Evolutionary conservation across 2,888 invertebrate genomes (phyloP), one percentile per base, ranked within the genome.

Genomic region (Clistopyga incitator): DNA sequence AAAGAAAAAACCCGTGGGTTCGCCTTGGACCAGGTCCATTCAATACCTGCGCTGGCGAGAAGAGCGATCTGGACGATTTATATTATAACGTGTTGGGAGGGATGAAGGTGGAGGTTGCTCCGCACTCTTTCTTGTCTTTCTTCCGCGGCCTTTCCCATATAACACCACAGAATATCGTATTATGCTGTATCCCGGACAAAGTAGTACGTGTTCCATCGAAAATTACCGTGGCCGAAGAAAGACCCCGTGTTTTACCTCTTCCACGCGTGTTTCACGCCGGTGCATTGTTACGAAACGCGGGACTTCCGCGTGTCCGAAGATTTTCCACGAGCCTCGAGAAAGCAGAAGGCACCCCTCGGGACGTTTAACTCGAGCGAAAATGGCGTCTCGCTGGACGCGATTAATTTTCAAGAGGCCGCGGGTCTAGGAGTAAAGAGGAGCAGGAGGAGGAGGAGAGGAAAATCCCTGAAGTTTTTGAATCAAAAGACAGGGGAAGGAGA

Each of bases 381-480:
- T 89, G 89, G 71, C 71, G 64, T 70, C 15, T 59, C 86, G 82
- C 86, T 88, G 88, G 90, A 88, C 88, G 89, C 91, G 88, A 91
- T 91, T 91, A 91, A 91, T 91, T 91, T 91, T 88, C 89, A 85
- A 88, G 86, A 85, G 84, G 86, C 84, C 52, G 54, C 52, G 75
- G 78, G 38, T 38, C 56, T 64, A 47, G 29, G 59, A 76, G 76
- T 25, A 79, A 47, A 54, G 47, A 61, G 64, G 29, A n/a, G n/a
- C n/a, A n/a, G n/a, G n/a, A n/a, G n/a, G n/a, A n/a, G 29, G 45
- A 3, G 52, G n/a, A n/a, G 50, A 71, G 82, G n/a, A n/a, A 74
- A 72, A 90, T 90, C 90, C 89, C 89, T 86, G 90, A 91, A 92
- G 90, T 91, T 92, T 89, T 90, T 89, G 90, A 91, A 91, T 91